Evolutionary conservation across 2,888 invertebrate genomes (phyloP).

Genomic region (Dascillus cervinus): DNA sequence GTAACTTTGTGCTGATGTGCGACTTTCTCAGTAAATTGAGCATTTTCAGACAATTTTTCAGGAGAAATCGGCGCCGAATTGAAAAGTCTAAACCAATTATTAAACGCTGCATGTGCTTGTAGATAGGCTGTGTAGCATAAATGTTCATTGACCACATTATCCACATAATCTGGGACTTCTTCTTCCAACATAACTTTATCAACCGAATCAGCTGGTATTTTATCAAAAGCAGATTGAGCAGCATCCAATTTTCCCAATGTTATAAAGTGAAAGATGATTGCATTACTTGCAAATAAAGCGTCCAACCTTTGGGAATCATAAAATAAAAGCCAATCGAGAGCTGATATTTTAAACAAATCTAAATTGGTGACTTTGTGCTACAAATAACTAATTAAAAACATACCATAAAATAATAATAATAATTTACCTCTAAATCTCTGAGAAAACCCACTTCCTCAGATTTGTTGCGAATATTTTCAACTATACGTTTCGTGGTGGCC

Average conservation of each 20-base stretch:
- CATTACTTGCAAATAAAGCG: slow-evolving; percentile 81
- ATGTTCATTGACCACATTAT: slow-evolving; percentile 65
- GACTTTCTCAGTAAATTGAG: slow-evolving; percentile 79
- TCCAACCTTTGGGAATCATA: slow-evolving; percentile 71
- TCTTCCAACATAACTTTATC: slow-evolving; percentile 46
- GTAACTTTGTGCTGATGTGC: slow-evolving; percentile 79
- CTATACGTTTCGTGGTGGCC: slow-evolving; percentile 75
- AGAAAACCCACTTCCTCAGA: slow-evolving; percentile 32
- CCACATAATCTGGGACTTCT: slow-evolving; percentile 43
- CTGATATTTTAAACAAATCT: slow-evolving; percentile 65
- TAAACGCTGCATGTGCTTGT: slow-evolving; percentile 79
- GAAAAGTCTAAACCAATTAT: slow-evolving; percentile 80
- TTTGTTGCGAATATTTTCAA: slow-evolving; percentile 61
- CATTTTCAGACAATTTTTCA: slow-evolving; percentile 49
- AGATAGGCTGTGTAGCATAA: slow-evolving; percentile 82
- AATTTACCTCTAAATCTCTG: slow-evolving; percentile 35
- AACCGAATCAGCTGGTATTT: slow-evolving; percentile 61
- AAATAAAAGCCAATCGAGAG: slow-evolving; percentile 82
- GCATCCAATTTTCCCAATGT: slow-evolving; percentile 76
- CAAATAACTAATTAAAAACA: slow-evolving; percentile 15
- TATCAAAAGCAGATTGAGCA: slow-evolving; percentile 66
- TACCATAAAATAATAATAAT: too few species aligned
- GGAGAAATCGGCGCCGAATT: slow-evolving; percentile 70
- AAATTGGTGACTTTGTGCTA: slow-evolving; percentile 49
- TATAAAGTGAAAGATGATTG: slow-evolving; percentile 77